Evolutionary conservation across 2,888 invertebrate genomes (phyloP).

Genomic region (Mechanitis messenoides): DNA sequence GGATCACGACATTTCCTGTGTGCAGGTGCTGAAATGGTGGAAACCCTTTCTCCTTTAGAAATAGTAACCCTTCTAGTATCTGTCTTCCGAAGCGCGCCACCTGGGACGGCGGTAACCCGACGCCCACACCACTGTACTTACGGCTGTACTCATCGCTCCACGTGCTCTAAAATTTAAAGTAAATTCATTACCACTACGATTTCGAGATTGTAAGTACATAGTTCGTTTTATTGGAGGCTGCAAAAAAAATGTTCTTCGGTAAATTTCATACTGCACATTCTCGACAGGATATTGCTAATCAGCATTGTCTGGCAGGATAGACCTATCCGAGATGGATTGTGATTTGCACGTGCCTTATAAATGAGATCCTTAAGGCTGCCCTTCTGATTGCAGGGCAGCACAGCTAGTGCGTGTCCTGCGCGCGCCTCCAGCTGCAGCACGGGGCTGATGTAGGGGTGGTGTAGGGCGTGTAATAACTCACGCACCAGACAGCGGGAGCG

Average conservation of each 20-base stretch:
- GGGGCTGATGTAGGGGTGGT: slow-evolving; percentile 95
- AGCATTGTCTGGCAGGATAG: too few relatives aligned
- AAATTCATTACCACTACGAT: background rate
- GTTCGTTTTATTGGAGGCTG: too few relatives aligned
- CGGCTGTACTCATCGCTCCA: slow-evolving; percentile 88
- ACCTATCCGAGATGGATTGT: too few relatives aligned
- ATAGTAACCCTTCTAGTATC: slow-evolving; percentile 89
- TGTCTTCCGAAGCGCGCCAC: slow-evolving; percentile 92
- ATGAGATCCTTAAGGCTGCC: slow-evolving; percentile 94
- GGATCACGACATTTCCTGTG: slow-evolving; percentile 92
- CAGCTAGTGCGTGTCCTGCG: slow-evolving; percentile 81
- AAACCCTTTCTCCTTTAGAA: slow-evolving; percentile 90
- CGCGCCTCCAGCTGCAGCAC: slow-evolving; percentile 90
- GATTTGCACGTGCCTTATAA: slow-evolving; percentile 79
- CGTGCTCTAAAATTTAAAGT: slow-evolving; percentile 74
- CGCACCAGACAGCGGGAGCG: slow-evolving; percentile 82
- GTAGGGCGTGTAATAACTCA: slow-evolving; percentile 89
- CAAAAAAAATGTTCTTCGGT: too few relatives aligned
- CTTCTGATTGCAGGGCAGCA: slow-evolving; percentile 88
- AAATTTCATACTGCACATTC: too few relatives aligned
- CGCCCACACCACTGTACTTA: slow-evolving; percentile 83
- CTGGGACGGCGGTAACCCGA: slow-evolving; percentile 85
- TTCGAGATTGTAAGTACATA: too few relatives aligned
- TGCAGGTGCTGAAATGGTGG: slow-evolving; percentile 92
- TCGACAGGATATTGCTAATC: too few relatives aligned